Percentiles rank a stretch among this genome's conserved stretches.
Evolutionary conservation across 2,113 vertebrate species (phyloP).

Genomic region (Cryptotis parvus): DNA sequence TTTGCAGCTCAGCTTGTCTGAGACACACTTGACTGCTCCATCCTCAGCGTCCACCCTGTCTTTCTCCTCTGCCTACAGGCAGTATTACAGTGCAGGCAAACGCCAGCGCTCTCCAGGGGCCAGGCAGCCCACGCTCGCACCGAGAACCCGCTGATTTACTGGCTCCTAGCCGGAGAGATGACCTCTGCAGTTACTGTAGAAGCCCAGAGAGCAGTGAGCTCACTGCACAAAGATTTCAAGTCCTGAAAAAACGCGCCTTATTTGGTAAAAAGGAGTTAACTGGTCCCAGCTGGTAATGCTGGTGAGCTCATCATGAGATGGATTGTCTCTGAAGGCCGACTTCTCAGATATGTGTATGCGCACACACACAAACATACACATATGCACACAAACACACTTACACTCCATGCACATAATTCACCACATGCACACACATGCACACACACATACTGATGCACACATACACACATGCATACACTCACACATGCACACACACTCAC

Average conservation of each 20-base stretch:
- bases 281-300: conserved; percentile 88
- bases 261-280: conserved; percentile 91
- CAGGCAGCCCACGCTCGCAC: conserved; percentile 64
- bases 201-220: conserved; percentile 88
- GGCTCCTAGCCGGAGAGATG: conserved; percentile 85
- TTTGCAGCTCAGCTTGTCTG: too few relatives aligned
- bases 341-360: conserved; percentile 53
- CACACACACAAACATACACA: too few relatives aligned
- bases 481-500: too few relatives aligned
- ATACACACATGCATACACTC: too few relatives aligned
- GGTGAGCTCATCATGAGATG: conserved; percentile 89
- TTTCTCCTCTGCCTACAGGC: conserved; percentile 76
- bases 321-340: conserved; percentile 84
- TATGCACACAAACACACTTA: too few relatives aligned
- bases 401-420: too few relatives aligned
- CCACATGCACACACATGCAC: too few relatives aligned
- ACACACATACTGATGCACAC: too few relatives aligned
- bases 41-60: conserved; percentile 73
- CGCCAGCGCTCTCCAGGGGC: conserved; percentile 74
- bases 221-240: conserved; percentile 90
- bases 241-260: conserved; percentile 89
- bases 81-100: conserved; percentile 72
- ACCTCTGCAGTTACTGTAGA: conserved; percentile 88
- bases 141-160: conserved; percentile 85
- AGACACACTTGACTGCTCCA: not conserved